phyloP scores from a whole-genome alignment of 2,888 invertebrate genomes.

The Drosophila kokeensis region DNA sequence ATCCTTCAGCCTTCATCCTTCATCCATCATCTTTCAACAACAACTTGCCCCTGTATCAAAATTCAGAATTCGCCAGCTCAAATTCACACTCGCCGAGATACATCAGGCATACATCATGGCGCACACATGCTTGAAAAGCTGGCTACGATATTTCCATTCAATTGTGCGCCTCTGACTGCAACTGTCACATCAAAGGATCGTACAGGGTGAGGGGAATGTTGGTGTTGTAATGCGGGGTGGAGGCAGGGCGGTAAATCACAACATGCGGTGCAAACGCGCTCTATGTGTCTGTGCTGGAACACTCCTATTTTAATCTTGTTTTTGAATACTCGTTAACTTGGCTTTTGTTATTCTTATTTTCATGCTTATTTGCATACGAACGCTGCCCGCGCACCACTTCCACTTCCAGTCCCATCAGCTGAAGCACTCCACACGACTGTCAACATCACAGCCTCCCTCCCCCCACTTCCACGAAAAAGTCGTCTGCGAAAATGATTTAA shows the following conservation, averaged over 20 bases:
- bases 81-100: conserved; percentile 39
- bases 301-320: conserved; percentile 81
- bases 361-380: conserved; percentile 80
- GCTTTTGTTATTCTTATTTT: conserved; percentile 81
- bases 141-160: conserved; percentile 39
- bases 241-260: conserved; percentile 68
- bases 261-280: conserved; percentile 60
- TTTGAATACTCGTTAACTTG: conserved; percentile 81
- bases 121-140: conserved; percentile 21
- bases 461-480: conserved; percentile 13
- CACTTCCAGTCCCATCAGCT: neutral
- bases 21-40: conserved; percentile 8
- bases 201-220: neutral
- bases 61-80: conserved; percentile 55
- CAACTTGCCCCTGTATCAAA: conserved; percentile 42
- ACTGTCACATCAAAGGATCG: conserved; percentile 49
- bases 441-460: conserved; percentile 32
- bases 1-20: conserved; percentile 1
- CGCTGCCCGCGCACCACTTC: conserved; percentile 19
- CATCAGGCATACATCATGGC: conserved; percentile 21
- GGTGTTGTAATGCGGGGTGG: neutral
- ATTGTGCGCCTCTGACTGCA: conserved; percentile 49
- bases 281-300: conserved; percentile 33
- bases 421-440: conserved; percentile 19
- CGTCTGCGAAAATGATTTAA: conserved; percentile 81